Base-by-base conservation (phyloP, 1,140 invertebrate species). In the Zaprionus davidi region DNA sequence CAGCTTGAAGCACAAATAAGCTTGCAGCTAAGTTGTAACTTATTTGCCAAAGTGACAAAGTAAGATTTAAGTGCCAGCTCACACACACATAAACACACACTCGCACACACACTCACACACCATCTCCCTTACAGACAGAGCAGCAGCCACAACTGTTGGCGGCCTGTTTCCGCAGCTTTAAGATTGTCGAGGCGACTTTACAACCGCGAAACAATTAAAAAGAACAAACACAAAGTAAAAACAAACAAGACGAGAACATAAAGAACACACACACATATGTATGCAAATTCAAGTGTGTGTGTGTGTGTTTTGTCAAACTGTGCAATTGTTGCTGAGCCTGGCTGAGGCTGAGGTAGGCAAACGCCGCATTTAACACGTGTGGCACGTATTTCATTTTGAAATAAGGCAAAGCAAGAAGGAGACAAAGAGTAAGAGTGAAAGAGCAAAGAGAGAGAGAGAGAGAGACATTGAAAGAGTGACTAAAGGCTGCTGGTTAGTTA, bases 321-420 rank as follows among this genome's bases (percentile, higher is more conserved):
- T 88, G 85, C 81, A 88, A 90, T 88, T 88, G 85, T 90, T 77
- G 86, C 51, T 65, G 53, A 38, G 65, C 46, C 20, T 51, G 11
- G 11, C 49, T 17, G 24, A 15, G 15, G 15, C 22, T 55, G n/a
- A n/a, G 22, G 53, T 49, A 49, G 44, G 41, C 53, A 31, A 65
- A 79, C 71, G 59, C 24, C 71, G 72, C 76, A 88, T 85, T 88
- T 88, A 88, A 78, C 85, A 88, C 86, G 81, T 90, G 85, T 85
- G 85, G 81, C 85, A 88, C 85, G 85, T 88, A 85, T 88, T 88
- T 88, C 85, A 88, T 90, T 90, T 85, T 62, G 69, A 68, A 68
- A 38, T 24, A 51, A 51, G 46, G 46, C 46, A 51, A 13, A 51
- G 20, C 17, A 24, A 49, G 46, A 3, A 49, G 17, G 38, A 41